Percentiles rank a stretch among this genome's conserved stretches.
These are phyloP conservation scores for Bergia puertoricense DNA, from an alignment of 92 coral and sea anemone genomes.

Conservation along the genomic window DNA sequence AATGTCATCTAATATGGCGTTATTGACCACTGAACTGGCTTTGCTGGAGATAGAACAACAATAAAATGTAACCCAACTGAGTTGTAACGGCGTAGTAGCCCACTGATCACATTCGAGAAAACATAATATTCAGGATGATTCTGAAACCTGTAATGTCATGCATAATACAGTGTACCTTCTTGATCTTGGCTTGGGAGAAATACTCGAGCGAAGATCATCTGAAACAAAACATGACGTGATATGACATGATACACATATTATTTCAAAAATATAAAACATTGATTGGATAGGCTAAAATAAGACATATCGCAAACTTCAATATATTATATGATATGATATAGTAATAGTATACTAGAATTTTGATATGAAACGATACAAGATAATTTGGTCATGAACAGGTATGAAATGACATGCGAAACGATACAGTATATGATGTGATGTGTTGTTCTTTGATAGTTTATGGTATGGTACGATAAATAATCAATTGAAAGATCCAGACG, in stretches of 20 bases:
- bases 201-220: conserved; percentile 32
- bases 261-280: background rate
- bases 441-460: too few species aligned
- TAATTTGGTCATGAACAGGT: too few species aligned
- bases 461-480: too few species aligned
- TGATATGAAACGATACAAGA: too few species aligned
- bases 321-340: too few species aligned
- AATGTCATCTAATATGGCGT: conserved; percentile 77
- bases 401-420: too few species aligned
- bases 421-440: too few species aligned
- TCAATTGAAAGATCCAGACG: too few species aligned
- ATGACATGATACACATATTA: background rate
- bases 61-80: background rate
- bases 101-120: too few species aligned
- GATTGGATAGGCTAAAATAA: background rate
- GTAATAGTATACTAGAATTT: too few species aligned
- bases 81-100: too few species aligned
- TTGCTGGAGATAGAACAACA: conserved; percentile 43
- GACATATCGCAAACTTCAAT: background rate
- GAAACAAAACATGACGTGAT: background rate
- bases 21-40: conserved; percentile 60
- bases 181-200: conserved; percentile 34
- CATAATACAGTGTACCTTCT: conserved; percentile 4
- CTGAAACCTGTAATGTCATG: background rate
- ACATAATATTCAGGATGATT: background rate